Base-by-base conservation (phyloP, 92 coral and sea anemone species). In the Epizoanthus illoricatus region DNA sequence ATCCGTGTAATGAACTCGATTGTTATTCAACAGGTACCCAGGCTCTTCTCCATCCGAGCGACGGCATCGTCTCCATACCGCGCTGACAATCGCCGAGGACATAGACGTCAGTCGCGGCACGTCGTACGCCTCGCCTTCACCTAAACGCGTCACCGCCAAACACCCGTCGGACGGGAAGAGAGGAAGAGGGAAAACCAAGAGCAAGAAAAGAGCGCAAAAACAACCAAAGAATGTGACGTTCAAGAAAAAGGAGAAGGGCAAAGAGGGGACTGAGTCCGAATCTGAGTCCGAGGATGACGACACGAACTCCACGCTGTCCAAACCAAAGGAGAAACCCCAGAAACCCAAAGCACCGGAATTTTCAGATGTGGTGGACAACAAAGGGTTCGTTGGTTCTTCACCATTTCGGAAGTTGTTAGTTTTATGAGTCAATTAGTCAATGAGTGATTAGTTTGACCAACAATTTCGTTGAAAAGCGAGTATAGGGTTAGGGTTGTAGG, bases 11-110 rank as follows among this genome's bases (percentile, higher is more conserved):
- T 33, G 73, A 4, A 21, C 69, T 21, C 39, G 20, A 15, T 71
- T 20, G 47, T 81, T 28, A 19, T 52, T 12, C 42, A 33, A 1
- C 55, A 95, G 98, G 65, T 92, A 95, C 84, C 99, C 99, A 45
- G 99, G 97, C 20, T 97, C 99, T 40, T 91, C 98, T 9, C 99
- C 99, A 1, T 97, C 99, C 3, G 92, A 97, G 85, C 89, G 99
- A 56, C 97, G 92, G 40, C 90, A 95, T 15, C 94, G 99, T 33
- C 88, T 97, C 74, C 94, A 97, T 84, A 97, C 99, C 4, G 96
- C 99, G 67, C 84, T 97, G 28, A 89, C 99, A 5, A 92, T 97
- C 75, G 98, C 99, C 5, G 99, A 97, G 61, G 94, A 97, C 79
- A 93, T 94, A 47, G 97, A 97, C 79, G 93, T 94, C 21, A 89